phyloP scores from a whole-genome alignment of 1,140 invertebrate species.

The Aradophagus sp. region DNA sequence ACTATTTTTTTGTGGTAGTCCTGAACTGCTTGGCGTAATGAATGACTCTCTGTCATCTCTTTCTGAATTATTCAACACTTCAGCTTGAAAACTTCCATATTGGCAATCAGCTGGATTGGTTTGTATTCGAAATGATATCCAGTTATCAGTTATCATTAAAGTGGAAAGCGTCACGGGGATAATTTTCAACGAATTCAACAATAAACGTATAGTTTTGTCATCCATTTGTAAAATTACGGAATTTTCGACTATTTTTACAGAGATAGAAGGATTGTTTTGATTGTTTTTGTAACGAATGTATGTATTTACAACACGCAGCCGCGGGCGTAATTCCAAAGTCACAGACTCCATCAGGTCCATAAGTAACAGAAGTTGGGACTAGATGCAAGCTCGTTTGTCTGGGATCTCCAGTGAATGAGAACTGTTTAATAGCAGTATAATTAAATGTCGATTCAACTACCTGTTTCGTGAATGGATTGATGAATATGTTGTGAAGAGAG shows the following conservation, averaged over 20 bases:
- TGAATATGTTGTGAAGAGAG: not conserved
- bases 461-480: conserved; percentile 8
- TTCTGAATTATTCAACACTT: conserved; percentile 61
- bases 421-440: too few relatives aligned
- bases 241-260: conserved; percentile 62
- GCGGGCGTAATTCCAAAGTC: conserved; percentile 68
- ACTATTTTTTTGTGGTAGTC: conserved; percentile 20
- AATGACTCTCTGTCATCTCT: conserved; percentile 18
- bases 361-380: not conserved
- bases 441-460: conserved; percentile 6
- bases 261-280: conserved; percentile 44
- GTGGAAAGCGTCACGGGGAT: conserved; percentile 65
- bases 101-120: conserved; percentile 60
- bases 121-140: conserved; percentile 70
- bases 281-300: conserved; percentile 61
- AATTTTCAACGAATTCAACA: conserved; percentile 59
- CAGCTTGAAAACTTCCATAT: conserved; percentile 65
- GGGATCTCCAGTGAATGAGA: too few relatives aligned
- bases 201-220: conserved; percentile 6
- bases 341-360: conserved; percentile 62
- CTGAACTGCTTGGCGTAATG: conserved; percentile 11
- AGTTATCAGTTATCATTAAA: conserved; percentile 61
- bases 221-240: conserved; percentile 52
- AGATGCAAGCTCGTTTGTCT: too few relatives aligned
- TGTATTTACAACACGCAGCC: conserved; percentile 63